phyloP scores from a whole-genome alignment of 2,888 invertebrate species.

The Drosophila robusta region DNA sequence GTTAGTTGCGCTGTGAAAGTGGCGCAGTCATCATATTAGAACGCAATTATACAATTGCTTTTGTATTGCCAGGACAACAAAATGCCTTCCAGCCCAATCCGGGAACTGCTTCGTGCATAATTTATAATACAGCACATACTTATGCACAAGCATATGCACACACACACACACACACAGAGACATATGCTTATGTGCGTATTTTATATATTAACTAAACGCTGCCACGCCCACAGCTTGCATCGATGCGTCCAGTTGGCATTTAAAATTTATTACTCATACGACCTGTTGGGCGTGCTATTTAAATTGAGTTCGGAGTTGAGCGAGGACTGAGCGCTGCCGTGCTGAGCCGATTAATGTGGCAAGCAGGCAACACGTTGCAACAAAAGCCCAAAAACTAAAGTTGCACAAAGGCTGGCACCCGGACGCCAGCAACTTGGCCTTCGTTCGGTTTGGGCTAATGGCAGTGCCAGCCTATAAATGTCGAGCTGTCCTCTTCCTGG shows the following conservation, averaged over 20 bases:
- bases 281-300: slow-evolving; percentile 40
- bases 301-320: slow-evolving; percentile 36
- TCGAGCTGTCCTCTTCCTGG: slow-evolving; percentile 51
- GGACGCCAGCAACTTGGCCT: slow-evolving; percentile 24
- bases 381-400: neutral
- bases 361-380: slow-evolving; percentile 40
- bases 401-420: slow-evolving; percentile 16
- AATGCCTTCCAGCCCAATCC: slow-evolving; percentile 20
- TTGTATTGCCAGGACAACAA: slow-evolving; percentile 38
- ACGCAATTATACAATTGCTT: slow-evolving; percentile 72
- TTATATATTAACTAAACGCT: slow-evolving; percentile 22
- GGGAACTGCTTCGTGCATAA: slow-evolving; percentile 55
- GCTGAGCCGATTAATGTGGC: slow-evolving; percentile 33
- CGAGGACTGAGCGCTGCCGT: slow-evolving; percentile 45
- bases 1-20: slow-evolving; percentile 23
- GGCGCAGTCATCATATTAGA: slow-evolving; percentile 71
- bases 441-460: slow-evolving; percentile 10
- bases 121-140: slow-evolving; percentile 44
- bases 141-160: neutral
- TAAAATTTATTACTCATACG: slow-evolving; percentile 49
- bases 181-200: slow-evolving; percentile 2
- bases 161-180: slow-evolving; percentile 10
- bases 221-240: slow-evolving; percentile 36
- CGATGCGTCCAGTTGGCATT: slow-evolving; percentile 40
- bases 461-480: slow-evolving; percentile 57